Percentiles rank a stretch among this genome's conserved stretches.
phyloP scores from a whole-genome alignment of 2,797 vertebrate genomes.

The Cheirogaleus major region DNA sequence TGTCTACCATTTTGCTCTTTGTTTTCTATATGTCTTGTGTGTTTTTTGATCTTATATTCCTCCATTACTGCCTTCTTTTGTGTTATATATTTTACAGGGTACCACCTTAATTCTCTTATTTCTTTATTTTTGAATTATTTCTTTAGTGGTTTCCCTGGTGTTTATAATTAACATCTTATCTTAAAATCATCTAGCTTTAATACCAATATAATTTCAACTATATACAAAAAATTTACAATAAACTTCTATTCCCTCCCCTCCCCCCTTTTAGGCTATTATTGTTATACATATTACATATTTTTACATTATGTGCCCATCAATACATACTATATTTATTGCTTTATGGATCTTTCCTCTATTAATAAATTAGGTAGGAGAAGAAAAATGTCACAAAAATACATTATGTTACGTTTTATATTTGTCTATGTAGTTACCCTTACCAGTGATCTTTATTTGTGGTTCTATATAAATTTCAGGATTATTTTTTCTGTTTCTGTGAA shows the following conservation, averaged over 20 bases:
- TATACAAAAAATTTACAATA: not conserved
- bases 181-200: not conserved
- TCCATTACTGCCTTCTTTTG: not conserved
- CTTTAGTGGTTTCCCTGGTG: not conserved
- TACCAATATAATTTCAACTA: not conserved
- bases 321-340: not conserved
- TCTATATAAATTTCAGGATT: too few relatives aligned
- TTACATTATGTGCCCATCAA: not conserved
- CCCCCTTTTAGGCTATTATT: not conserved
- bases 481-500: too few relatives aligned
- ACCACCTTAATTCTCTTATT: not conserved
- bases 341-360: not conserved
- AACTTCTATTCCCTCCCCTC: not conserved
- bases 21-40: not conserved
- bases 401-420: not conserved
- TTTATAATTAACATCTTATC: not conserved
- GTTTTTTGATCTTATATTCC: not conserved
- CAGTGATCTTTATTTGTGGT: not conserved
- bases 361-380: not conserved
- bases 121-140: not conserved
- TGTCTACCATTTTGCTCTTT: not conserved
- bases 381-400: not conserved
- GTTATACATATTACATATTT: not conserved
- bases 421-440: not conserved
- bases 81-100: not conserved